Evolutionary conservation across 1,140 invertebrate genomes (phyloP), one percentile per base, ranked within the genome.

Genomic region (Planococcus citri): DNA sequence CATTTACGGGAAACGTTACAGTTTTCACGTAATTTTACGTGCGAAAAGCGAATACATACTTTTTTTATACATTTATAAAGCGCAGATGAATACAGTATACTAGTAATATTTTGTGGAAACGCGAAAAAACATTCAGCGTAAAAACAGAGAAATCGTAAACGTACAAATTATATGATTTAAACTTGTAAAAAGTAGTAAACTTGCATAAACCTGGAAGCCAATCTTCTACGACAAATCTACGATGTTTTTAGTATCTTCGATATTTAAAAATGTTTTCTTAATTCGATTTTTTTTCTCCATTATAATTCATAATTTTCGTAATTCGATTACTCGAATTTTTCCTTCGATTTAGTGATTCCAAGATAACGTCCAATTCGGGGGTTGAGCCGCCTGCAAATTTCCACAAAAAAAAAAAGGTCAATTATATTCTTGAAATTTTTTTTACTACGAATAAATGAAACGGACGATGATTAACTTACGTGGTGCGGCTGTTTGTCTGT

Each of bases 311-410:
- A n/a, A n/a, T n/a, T n/a, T n/a, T n/a, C n/a, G n/a, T n/a, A n/a
- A n/a, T n/a, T n/a, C n/a, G n/a, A n/a, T n/a, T n/a, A n/a, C n/a
- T n/a, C n/a, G n/a, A n/a, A n/a, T n/a, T n/a, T n/a, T n/a, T n/a
- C n/a, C n/a, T n/a, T n/a, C n/a, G n/a, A 9, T 51, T 51, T 51
- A 51, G 41, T 64, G 60, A 64, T 64, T 64, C 60, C 60, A 64
- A 4, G 21, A 27, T 64, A 64, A 25, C 10, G 60, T 24, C 60
- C 60, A 64, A 27, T 64, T 64, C 22, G 60, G 21, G 25, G 12
- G 60, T 64, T 64, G 60, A 14, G 60, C 24, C 6, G 60, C 22
- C 60, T 64, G 60, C 57, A 8, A 60, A 60, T 8, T 4, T n/a
- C n/a, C n/a, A n/a, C n/a, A n/a, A n/a, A n/a, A n/a, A n/a, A n/a